Base-by-base conservation (phyloP, 2,113 vertebrate species). In the Myanophis thanlyinensis region DNA sequence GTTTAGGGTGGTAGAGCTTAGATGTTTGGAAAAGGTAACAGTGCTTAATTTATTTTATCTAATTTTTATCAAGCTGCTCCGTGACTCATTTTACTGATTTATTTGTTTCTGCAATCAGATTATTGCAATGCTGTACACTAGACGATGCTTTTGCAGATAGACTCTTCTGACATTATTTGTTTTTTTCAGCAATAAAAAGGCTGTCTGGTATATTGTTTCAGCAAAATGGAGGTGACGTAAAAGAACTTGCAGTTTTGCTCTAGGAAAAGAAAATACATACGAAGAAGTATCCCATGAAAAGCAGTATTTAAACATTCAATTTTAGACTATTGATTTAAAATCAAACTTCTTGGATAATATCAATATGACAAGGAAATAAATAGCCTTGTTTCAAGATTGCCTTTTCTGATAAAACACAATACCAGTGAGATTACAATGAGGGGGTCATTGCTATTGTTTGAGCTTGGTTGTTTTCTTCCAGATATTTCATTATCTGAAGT, bases 41-140 rank as follows among this genome's bases (percentile, higher is more conserved):
- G 13, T 80, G n/a, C 90, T 90, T 85, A 85, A 93, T 93, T 84
- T 27, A 46, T 93, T 92, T 93, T 56, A 93, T 91, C 91, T 94
- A 56, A 49, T 85, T 94, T 90, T 92, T 85, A 48, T 91, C 90
- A 89, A 49, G 90, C 93, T 54, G 91, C 0, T 48, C 89, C 88
- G 89, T 94, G 89, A 93, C 85, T 94, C 56, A 91, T 94, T 95
- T 95, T 95, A 23, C 80, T 94, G 91, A 94, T 47, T 49, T 18
- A 59, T 93, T 90, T 0, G n/a, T 7, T 46, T 93, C 95, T 92
- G 27, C 92, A 95, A 94, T 94, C 25, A 46, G 1, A 93, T 92
- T 93, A 10, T 54, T 94, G 93, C 8, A 93, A n/a, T n/a, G n/a
- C n/a, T n/a, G 92, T 93, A 92, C 85, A 95, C 5, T 80, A 91